phyloP scores from a whole-genome alignment of 1,140 invertebrate species.

The Camponotus floridanus region DNA sequence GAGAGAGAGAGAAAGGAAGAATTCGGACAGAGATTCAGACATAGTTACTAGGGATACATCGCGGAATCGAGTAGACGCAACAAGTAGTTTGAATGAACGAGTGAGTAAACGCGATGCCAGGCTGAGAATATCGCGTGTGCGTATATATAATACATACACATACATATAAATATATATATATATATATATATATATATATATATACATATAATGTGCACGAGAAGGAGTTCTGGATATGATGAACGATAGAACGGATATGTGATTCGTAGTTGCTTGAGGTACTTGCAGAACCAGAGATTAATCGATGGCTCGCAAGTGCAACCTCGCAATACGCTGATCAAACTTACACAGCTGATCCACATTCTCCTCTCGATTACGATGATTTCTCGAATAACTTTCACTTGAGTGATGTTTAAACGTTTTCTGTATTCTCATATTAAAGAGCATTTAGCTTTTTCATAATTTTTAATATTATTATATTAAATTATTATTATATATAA shows the following conservation, averaged over 20 bases:
- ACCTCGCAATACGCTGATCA: slow-evolving; percentile 76
- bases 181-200: not conserved
- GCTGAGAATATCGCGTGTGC: not conserved
- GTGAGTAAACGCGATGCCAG: not conserved
- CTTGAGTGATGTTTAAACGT: not conserved
- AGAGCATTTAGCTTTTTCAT: not conserved
- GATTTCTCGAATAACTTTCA: not conserved
- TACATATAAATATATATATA: not conserved
- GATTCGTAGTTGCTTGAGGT: slow-evolving; percentile 76
- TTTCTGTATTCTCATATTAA: not conserved
- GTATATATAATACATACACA: not conserved
- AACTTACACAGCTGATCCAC: slow-evolving; percentile 75
- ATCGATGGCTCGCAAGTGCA: slow-evolving; percentile 65
- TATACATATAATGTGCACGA: not conserved
- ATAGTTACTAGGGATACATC: slow-evolving; percentile 53
- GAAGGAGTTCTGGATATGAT: slow-evolving; percentile 76
- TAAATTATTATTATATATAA: too few species aligned
- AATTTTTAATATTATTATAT: too few species aligned
- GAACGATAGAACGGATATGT: slow-evolving; percentile 81
- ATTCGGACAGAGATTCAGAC: too few species aligned
- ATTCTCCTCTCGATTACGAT: slow-evolving; percentile 24
- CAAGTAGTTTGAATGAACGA: slow-evolving; percentile 73
- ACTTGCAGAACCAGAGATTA: slow-evolving; percentile 41
- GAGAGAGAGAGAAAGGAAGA: not conserved
- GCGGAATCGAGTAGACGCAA: slow-evolving; percentile 68